Evolutionary conservation across 2,797 vertebrate genomes (phyloP), one percentile per base, ranked within the genome.

Genomic region (Acrocephalus scirpaceus): DNA sequence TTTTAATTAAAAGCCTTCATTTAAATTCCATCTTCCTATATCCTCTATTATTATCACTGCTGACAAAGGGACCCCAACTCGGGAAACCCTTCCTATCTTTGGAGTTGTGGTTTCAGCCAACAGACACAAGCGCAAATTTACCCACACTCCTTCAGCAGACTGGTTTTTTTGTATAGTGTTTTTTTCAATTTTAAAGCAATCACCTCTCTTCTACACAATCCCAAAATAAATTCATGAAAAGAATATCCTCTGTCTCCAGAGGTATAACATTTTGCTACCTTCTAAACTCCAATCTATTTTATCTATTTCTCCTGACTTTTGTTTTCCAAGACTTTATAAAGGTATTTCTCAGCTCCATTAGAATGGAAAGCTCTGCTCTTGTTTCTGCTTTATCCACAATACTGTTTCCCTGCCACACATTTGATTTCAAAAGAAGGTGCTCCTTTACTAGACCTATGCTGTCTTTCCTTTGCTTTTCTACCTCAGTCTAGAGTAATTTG

Each of bases 1-100:
- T 67, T 92, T 89, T 93, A 93, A 95, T 93, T 57, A 86, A 92
- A 95, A 82, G 17, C 27, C 16, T 50, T 90, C 32, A 53, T 16
- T 53, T 47, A 82, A 91, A 87, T 85, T 87, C 23, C 38, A 2
- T 87, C 53, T 83, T 91, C 40, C 42, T 66, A 54, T 36, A 73
- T 66, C 21, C 29, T 87, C 53, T 79, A 10, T 44, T 23, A 84
- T 92, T 78, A 83, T 77, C 38, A 65, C 30, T 65, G 23, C 44
- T 84, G 18, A 62, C 40, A 95, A 72, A 76, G 22, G 48, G 53
- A 93, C 16, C 20, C 30, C 38, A 73, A 3, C 27, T 65, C 5
- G 1, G 38, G 32, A 89, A 85, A 67, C 25, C 45, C 21, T 83
- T 85, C 16, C 7, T 93, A 40, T 76, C 56, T 91, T 85, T 89